Evolutionary conservation across 1,140 invertebrate genomes (phyloP), one percentile per base, ranked within the genome.

Genomic region (Bicyclus anynana): DNA sequence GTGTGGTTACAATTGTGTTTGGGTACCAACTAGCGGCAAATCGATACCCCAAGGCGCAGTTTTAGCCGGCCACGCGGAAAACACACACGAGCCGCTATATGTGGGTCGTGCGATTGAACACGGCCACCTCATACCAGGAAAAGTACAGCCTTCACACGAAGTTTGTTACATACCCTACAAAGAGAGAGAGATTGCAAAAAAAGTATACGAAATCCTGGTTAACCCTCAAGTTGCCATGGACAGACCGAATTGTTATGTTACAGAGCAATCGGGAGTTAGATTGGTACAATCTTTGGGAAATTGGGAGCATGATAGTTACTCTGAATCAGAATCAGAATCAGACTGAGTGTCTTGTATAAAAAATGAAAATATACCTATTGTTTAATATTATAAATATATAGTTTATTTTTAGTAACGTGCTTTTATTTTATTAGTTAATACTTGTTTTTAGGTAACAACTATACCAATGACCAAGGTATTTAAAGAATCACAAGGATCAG

Each of bases 41-140:
- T 52, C 65, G 5, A 74, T 84, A 60, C 80, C 77, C 46, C 62
- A 69, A 12, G 65, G 64, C 6, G 73, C 77, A 6, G 50, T 84
- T 0, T 57, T 69, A n/a, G 77, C 53, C 1, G 80, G 80, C 5
- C 65, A 64, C 21, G 62, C 67, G 1, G 67, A 70, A 54, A 46
- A 29, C 18, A 47, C 49, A 3, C 42, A 53, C 9, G 95, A 95
- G 74, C 82, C 91, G 16, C 72, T 95, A 13, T 96, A 91, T 70
- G 91, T 97, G n/a, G 93, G 92, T 1, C 85, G 95, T 50, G 93
- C 91, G 2, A 68, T 77, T 12, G 91, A 93, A 61, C 91, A 94
- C 60, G 93, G 93, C 17, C 91, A 91, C 42, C 68, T 95, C 0
- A 91, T 96, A 69, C 94, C 94, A 56, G 95, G 95, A 18, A 97